Percentiles rank a stretch among this genome's conserved stretches.
Conservation (phyloP, 2,888 invertebrate species). For the Dendrolimus pini region DNA sequence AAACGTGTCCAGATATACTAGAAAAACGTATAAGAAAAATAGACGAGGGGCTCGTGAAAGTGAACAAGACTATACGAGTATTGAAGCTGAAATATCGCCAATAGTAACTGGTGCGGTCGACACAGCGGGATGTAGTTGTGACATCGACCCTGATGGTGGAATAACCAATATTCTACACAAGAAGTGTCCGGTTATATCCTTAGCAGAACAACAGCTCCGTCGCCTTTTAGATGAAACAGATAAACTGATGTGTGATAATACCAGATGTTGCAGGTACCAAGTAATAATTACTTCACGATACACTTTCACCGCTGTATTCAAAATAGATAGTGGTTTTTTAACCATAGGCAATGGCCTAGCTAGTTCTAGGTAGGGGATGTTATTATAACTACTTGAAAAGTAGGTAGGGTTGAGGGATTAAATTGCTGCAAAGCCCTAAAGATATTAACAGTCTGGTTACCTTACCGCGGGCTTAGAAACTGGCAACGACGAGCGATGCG, state of each 20-base stretch:
- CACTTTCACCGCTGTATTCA: no score
- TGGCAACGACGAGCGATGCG: no score
- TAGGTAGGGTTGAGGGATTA: no score
- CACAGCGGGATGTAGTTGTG: conserved; percentile 43
- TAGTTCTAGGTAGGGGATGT: no score
- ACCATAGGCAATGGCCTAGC: no score
- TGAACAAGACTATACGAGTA: conserved; percentile 28
- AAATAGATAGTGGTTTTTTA: no score
- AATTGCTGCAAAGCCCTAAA: no score
- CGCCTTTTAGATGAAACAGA: conserved; percentile 56
- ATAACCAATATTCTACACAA: conserved; percentile 57
- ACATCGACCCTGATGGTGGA: conserved; percentile 45
- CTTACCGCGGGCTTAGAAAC: no score
- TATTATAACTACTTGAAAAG: no score
- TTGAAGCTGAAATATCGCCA: conserved; percentile 32
- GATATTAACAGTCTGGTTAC: no score
- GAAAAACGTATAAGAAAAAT: conserved; percentile 52
- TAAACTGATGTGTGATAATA: conserved; percentile 44
- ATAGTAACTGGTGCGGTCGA: conserved; percentile 17
- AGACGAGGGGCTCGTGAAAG: conserved; percentile 29
- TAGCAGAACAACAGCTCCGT: conserved; percentile 58
- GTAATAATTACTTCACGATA: no score
- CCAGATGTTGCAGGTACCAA: conserved; percentile 45
- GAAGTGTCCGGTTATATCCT: conserved; percentile 58
- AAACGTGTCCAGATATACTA: conserved; percentile 51